These are phyloP conservation scores for Nycticryphes semicollaris DNA, from an alignment of 2,113 vertebrate genomes.

Conservation along the genomic window DNA sequence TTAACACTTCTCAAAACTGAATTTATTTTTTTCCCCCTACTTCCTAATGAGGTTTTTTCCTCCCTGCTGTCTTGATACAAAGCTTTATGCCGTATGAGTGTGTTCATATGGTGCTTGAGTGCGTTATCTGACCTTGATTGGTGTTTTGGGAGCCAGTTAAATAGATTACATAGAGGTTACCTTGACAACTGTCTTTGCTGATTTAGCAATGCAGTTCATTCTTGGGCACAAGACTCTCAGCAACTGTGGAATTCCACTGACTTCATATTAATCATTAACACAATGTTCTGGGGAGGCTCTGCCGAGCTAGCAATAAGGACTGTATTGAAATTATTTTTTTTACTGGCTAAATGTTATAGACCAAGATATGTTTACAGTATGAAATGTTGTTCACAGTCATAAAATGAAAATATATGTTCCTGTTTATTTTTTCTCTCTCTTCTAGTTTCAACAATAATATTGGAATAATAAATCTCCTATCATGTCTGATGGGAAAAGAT, in stretches of 20 bases:
- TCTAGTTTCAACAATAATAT: constrained; percentile 43
- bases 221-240: constrained; percentile 84
- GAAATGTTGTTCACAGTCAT: constrained; percentile 53
- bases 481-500: constrained; percentile 64
- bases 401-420: constrained; percentile 56
- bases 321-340: constrained; percentile 70
- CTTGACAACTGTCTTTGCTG: constrained; percentile 95
- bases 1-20: constrained; percentile 84
- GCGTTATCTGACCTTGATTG: constrained; percentile 89
- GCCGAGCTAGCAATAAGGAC: constrained; percentile 77
- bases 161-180: constrained; percentile 93
- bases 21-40: constrained; percentile 75
- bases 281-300: constrained; percentile 79
- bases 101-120: constrained; percentile 83
- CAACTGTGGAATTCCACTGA: constrained; percentile 84
- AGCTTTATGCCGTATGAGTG: constrained; percentile 81
- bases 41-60: constrained; percentile 87
- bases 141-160: constrained; percentile 89
- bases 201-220: constrained; percentile 90
- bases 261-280: constrained; percentile 91
- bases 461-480: constrained; percentile 69
- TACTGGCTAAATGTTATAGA: constrained; percentile 59
- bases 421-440: constrained; percentile 48
- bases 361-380: constrained; percentile 64
- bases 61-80: constrained; percentile 86